A percentile compares a stretch with the other conserved stretches of the same genome.
phyloP scores from a whole-genome alignment of 2,797 vertebrate species.

The Linurgus olivaceus region DNA sequence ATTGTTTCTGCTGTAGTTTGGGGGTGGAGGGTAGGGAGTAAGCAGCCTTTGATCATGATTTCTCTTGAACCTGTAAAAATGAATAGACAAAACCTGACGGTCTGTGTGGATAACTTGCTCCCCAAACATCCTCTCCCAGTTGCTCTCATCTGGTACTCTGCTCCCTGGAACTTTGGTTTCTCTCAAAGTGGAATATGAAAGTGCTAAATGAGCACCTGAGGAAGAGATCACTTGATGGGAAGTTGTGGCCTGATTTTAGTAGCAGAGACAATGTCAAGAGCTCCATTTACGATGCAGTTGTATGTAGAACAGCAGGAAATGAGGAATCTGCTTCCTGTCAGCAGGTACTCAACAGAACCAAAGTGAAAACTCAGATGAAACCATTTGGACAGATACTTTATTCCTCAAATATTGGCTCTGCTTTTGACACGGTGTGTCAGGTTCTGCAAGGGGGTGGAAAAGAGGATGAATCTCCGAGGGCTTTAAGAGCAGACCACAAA shows the following conservation, averaged over 20 bases:
- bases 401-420: neutral
- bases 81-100: neutral
- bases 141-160: neutral
- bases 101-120: neutral
- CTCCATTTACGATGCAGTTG: neutral
- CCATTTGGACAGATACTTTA: neutral
- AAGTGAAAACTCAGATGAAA: conserved; percentile 23
- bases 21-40: neutral
- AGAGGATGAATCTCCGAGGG: neutral
- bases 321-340: conserved; percentile 36
- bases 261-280: neutral
- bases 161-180: neutral
- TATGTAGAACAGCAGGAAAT: conserved; percentile 26
- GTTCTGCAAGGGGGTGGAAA: neutral
- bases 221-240: neutral
- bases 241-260: neutral
- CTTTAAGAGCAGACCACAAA: neutral
- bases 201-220: neutral
- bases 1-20: neutral
- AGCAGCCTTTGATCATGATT: neutral
- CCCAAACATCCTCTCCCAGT: neutral
- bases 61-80: neutral
- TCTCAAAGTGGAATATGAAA: conserved; percentile 4
- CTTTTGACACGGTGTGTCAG: conserved; percentile 23
- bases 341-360: neutral